These are phyloP conservation scores for Alectoris magna DNA, from an alignment of 2,797 vertebrate species.

Conservation along the genomic window DNA sequence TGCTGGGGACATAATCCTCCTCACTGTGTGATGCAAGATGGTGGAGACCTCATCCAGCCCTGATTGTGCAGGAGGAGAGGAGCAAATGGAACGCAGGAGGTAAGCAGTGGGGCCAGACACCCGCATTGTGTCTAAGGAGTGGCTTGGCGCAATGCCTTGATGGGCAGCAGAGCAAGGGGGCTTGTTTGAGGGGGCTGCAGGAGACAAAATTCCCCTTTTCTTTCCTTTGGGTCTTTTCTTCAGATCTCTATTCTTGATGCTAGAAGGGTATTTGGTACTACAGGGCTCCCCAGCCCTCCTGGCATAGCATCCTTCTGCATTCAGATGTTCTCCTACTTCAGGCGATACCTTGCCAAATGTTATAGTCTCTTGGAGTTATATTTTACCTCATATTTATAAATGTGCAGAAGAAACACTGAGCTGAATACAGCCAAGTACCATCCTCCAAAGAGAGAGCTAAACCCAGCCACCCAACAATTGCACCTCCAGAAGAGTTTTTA, in stretches of 20 bases:
- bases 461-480: constrained; percentile 46
- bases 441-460: constrained; percentile 50
- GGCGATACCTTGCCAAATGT: background rate
- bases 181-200: background rate
- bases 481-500: constrained; percentile 27
- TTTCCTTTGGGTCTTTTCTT: background rate
- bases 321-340: background rate
- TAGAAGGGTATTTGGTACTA: background rate
- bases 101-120: background rate
- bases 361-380: background rate
- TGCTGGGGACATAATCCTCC: background rate
- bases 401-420: constrained; percentile 29
- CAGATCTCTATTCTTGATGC: accelerated
- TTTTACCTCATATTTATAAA: constrained; percentile 50
- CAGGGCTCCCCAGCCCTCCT: background rate
- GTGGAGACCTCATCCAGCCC: background rate
- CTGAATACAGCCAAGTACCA: constrained; percentile 62
- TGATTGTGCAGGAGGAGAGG: constrained; percentile 7
- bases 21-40: constrained; percentile 23
- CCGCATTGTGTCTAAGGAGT: background rate
- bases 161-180: background rate
- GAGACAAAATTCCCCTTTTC: background rate
- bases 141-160: background rate
- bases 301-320: background rate
- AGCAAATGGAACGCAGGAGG: background rate